Evolutionary conservation across 2,888 invertebrate species (phyloP).

Genomic region (Synanthedon tipuliformis): DNA sequence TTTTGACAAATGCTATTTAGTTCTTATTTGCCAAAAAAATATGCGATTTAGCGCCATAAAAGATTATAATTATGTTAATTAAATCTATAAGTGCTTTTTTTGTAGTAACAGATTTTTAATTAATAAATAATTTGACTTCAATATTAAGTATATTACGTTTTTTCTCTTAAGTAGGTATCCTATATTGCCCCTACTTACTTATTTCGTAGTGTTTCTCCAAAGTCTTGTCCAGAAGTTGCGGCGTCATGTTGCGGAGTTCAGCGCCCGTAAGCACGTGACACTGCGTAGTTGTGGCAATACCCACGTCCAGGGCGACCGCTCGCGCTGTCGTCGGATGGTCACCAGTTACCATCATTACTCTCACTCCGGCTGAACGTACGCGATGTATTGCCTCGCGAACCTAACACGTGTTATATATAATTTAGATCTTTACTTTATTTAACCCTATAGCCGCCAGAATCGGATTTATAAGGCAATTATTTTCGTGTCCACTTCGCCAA

Average conservation of each 20-base stretch:
- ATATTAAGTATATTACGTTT: not conserved
- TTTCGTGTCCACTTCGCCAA: too few relatives aligned
- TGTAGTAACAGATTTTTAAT: not conserved
- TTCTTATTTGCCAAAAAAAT: too few relatives aligned
- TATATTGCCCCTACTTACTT: slow-evolving; percentile 22
- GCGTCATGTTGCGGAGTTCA: slow-evolving; percentile 69
- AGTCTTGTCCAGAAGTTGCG: slow-evolving; percentile 63
- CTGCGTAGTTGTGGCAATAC: slow-evolving; percentile 72
- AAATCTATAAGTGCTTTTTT: too few relatives aligned
- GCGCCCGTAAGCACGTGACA: slow-evolving; percentile 70
- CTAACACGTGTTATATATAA: slow-evolving; percentile 15
- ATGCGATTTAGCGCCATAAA: too few relatives aligned
- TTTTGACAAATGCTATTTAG: too few relatives aligned
- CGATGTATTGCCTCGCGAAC: slow-evolving; percentile 69
- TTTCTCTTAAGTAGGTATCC: not conserved
- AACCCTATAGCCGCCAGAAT: too few relatives aligned
- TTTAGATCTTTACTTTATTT: not conserved
- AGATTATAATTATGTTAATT: too few relatives aligned
- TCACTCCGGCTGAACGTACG: slow-evolving; percentile 81
- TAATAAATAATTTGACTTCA: not conserved
- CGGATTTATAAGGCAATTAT: too few relatives aligned
- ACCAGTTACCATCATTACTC: slow-evolving; percentile 85
- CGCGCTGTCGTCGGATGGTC: slow-evolving; percentile 85
- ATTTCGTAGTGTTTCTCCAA: slow-evolving; percentile 55
- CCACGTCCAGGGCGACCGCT: slow-evolving; percentile 79